A percentile compares a stretch with the other conserved stretches of the same genome.
Conservation (phyloP, 2,113 vertebrate species). For the Mormyrus lacerda region DNA sequence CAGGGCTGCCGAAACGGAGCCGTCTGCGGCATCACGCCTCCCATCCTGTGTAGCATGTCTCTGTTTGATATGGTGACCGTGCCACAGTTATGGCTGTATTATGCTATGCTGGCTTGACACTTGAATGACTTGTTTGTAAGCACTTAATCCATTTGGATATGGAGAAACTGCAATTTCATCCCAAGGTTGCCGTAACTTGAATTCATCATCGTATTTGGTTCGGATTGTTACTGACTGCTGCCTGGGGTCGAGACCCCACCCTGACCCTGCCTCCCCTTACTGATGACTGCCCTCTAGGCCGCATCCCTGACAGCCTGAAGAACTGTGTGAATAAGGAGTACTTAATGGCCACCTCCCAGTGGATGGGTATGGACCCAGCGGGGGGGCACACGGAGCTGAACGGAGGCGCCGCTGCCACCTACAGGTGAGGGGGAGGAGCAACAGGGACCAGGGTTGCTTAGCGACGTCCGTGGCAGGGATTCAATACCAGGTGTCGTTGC, state of each 20-base stretch:
- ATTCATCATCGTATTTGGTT: not conserved
- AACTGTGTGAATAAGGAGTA: conserved; percentile 72
- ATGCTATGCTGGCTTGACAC: not conserved
- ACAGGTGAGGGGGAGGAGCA: conserved; percentile 48
- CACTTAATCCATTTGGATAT: not conserved
- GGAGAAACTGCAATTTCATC: not conserved
- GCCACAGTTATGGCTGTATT: not conserved
- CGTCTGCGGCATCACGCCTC: not conserved
- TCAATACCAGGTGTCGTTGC: not conserved
- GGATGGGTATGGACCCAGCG: conserved; percentile 59
- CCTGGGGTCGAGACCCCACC: not conserved
- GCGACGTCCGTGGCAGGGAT: not conserved
- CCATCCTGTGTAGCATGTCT: not conserved
- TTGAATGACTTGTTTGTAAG: not conserved
- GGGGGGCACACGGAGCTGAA: conserved; percentile 63
- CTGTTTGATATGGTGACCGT: not conserved
- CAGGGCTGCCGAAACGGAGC: not conserved
- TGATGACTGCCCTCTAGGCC: conserved; percentile 44
- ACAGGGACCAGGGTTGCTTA: not conserved
- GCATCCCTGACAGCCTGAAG: conserved; percentile 63
- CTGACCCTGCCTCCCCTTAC: not conserved
- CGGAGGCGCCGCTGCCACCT: conserved; percentile 43
- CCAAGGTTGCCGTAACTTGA: not conserved
- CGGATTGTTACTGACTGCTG: not conserved
- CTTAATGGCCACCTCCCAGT: conserved; percentile 63